Evolutionary conservation across 2,888 invertebrate genomes (phyloP).

Genomic region (Cheilosia pagana): DNA sequence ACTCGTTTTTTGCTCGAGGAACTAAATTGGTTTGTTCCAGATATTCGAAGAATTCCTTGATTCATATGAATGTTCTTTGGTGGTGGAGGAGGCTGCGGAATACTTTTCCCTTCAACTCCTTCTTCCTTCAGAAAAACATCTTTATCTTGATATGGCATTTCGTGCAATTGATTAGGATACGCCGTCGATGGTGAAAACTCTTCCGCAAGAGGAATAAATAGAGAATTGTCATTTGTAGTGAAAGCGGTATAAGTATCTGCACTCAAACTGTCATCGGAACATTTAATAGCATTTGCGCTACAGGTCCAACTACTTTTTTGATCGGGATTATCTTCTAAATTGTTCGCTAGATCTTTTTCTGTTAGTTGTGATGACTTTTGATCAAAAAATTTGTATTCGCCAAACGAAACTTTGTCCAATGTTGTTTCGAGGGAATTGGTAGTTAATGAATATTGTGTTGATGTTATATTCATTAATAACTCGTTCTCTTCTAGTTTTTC

Average conservation of each 20-base stretch:
- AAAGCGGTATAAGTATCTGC: neutral
- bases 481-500: conserved; percentile 87
- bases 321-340: conserved; percentile 41
- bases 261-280: conserved; percentile 54
- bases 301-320: conserved; percentile 77
- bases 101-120: conserved; percentile 84
- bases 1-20: conserved; percentile 94
- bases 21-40: conserved; percentile 85
- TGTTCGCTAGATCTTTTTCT: conserved; percentile 26
- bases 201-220: conserved; percentile 78
- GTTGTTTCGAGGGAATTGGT: conserved; percentile 14
- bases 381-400: conserved; percentile 88
- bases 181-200: conserved; percentile 78
- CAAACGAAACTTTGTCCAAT: conserved; percentile 81
- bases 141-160: conserved; percentile 82
- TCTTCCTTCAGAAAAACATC: conserved; percentile 81
- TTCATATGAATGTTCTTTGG: conserved; percentile 82
- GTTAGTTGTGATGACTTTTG: conserved; percentile 84
- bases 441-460: conserved; percentile 28
- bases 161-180: conserved; percentile 68
- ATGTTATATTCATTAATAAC: conserved; percentile 78
- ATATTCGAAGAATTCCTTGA: conserved; percentile 86
- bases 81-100: conserved; percentile 87
- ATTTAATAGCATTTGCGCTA: conserved; percentile 80
- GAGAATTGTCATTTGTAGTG: conserved; percentile 1